These are phyloP conservation scores for Cetoscarus ocellatus DNA, from an alignment of 2,797 vertebrate species.

Conservation along the genomic window DNA sequence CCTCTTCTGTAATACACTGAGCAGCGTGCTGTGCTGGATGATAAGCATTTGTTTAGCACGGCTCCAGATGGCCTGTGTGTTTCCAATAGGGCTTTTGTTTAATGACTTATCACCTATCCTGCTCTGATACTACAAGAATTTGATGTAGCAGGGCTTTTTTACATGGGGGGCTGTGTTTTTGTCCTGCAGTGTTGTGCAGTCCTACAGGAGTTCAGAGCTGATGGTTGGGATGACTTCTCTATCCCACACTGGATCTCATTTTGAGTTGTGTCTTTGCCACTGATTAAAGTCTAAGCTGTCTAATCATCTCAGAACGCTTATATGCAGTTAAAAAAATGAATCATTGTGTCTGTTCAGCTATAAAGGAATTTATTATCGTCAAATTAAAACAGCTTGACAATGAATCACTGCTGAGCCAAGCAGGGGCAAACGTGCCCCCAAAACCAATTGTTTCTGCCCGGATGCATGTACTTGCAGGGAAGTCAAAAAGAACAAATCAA, in stretches of 20 bases:
- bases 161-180: slow-evolving; percentile 27
- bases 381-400: no score
- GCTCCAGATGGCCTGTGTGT: slow-evolving; percentile 54
- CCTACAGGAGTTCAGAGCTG: slow-evolving; percentile 36
- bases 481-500: no score
- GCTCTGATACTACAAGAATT: slow-evolving; percentile 57
- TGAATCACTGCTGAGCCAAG: no score
- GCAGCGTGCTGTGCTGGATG: slow-evolving; percentile 27
- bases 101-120: slow-evolving; percentile 72
- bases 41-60: slow-evolving; percentile 53
- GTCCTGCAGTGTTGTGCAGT: slow-evolving; percentile 30
- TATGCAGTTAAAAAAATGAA: no score
- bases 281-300: no score
- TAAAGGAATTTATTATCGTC: no score
- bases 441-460: no score
- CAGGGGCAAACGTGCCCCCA: no score
- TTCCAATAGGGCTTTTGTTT: slow-evolving; percentile 58
- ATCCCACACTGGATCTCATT: slow-evolving; percentile 9
- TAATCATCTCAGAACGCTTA: slow-evolving; percentile 18
- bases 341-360: no score
- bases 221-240: slow-evolving; percentile 41
- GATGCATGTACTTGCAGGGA: no score
- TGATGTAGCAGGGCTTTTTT: slow-evolving; percentile 36
- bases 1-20: slow-evolving; percentile 34
- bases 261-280: no score